A percentile compares a stretch with the other conserved stretches of the same genome.
These are phyloP conservation scores for Agonopterix arenella DNA, from an alignment of 2,888 invertebrate species.

Conservation along the genomic window DNA sequence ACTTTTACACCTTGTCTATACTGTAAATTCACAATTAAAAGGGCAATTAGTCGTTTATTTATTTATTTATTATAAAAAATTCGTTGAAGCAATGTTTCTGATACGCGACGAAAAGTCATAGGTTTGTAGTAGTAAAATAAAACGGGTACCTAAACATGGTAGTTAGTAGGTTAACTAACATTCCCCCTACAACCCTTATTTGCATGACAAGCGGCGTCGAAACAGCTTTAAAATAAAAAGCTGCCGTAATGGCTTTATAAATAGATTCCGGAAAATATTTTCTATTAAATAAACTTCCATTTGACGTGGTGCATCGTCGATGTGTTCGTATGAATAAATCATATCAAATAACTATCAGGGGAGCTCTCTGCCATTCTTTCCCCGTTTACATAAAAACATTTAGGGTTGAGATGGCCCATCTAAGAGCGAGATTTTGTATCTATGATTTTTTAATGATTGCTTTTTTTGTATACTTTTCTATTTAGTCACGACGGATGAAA, in stretches of 20 bases:
- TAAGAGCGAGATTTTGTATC: slow-evolving; percentile 40
- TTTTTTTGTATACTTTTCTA: slow-evolving; percentile 11
- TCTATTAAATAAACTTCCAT: slow-evolving; percentile 67
- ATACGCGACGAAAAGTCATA: no score
- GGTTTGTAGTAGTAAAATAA: no score
- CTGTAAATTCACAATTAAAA: no score
- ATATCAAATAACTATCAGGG: slow-evolving; percentile 84
- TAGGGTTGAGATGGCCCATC: slow-evolving; percentile 46
- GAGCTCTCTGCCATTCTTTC: slow-evolving; percentile 57
- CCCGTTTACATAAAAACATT: slow-evolving; percentile 53
- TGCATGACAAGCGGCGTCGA: slow-evolving; percentile 60
- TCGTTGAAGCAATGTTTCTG: no score
- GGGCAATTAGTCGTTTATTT: no score
- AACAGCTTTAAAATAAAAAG: slow-evolving; percentile 63
- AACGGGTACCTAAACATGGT: no score
- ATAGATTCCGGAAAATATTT: slow-evolving; percentile 70
- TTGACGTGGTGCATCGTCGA: slow-evolving; percentile 26
- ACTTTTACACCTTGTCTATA: no score
- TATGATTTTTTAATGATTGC: slow-evolving; percentile 44
- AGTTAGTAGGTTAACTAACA: no score
- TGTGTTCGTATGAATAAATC: slow-evolving; percentile 80
- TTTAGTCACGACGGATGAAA: neutral
- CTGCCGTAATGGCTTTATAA: slow-evolving; percentile 69
- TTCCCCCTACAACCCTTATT: slow-evolving; percentile 24
- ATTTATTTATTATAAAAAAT: no score